A percentile compares a stretch with the other conserved stretches of the same genome.
These are phyloP conservation scores for Bufotes viridis DNA, from an alignment of 2,797 vertebrate species.

Conservation along the genomic window DNA sequence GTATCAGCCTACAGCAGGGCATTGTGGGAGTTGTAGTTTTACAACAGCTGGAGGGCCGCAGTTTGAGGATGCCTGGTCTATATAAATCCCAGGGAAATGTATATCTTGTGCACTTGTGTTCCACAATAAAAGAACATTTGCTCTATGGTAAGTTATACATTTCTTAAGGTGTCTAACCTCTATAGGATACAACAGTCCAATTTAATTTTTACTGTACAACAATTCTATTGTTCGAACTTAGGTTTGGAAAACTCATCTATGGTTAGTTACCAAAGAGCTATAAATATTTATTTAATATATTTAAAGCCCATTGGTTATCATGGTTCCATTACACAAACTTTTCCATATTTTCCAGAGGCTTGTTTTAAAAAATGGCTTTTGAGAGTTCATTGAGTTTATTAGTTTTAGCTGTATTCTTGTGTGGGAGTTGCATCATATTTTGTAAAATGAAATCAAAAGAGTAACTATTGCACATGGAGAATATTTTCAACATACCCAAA, in stretches of 20 bases:
- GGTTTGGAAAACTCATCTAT: not conserved
- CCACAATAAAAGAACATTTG: no score
- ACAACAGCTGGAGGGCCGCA: no score
- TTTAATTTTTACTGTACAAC: not conserved
- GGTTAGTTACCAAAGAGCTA: not conserved
- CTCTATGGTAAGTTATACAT: no score
- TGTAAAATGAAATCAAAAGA: not conserved
- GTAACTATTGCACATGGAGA: not conserved
- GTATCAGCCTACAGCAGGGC: no score
- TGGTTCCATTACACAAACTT: not conserved
- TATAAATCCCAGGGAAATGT: no score
- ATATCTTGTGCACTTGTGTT: no score
- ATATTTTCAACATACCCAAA: not conserved
- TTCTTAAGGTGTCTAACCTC: no score
- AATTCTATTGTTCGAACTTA: not conserved
- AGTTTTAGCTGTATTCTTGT: not conserved
- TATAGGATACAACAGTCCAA: no score
- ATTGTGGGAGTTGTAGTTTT: no score
- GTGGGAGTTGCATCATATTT: not conserved
- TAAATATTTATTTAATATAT: no score
- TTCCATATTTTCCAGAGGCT: conserved; percentile 5
- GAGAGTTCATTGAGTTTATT: conserved; percentile 8
- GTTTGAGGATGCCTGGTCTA: no score
- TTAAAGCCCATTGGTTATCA: not conserved
- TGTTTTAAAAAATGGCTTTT: conserved; percentile 8